Conservation (phyloP, 2,797 vertebrate species). For the Cephalopachus bancanus region DNA sequence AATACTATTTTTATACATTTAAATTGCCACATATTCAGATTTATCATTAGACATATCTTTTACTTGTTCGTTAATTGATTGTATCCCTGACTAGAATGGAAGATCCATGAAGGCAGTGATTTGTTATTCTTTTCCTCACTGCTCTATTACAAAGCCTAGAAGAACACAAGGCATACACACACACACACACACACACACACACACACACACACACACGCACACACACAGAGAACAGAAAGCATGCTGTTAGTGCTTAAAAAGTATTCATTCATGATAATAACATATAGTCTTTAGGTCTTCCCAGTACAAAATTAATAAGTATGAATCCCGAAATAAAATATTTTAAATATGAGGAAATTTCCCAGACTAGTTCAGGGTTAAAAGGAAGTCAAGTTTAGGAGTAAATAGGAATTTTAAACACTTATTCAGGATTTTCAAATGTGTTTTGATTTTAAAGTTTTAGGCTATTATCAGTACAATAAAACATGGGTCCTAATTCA, state of each 20-base stretch:
- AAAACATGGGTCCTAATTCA: not conserved
- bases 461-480: constrained; percentile 18
- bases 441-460: constrained; percentile 55
- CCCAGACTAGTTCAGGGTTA: not conserved
- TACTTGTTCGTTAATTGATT: not conserved
- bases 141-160: constrained; percentile 7
- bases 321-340: constrained; percentile 7
- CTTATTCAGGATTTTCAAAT: constrained; percentile 32
- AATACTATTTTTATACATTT: constrained; percentile 51
- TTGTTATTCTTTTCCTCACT: not conserved
- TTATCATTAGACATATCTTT: not conserved
- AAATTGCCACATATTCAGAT: not conserved
- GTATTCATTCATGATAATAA: constrained; percentile 10
- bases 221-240: too few relatives aligned
- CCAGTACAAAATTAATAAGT: constrained; percentile 25
- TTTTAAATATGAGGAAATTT: constrained; percentile 38
- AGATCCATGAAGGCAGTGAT: not conserved
- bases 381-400: constrained; percentile 42
- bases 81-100: not conserved
- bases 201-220: not conserved
- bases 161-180: not conserved
- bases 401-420: constrained; percentile 48
- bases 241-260: constrained; percentile 16
- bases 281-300: not conserved
- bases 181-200: too few relatives aligned